phyloP scores from a whole-genome alignment of 2,113 vertebrate species.

The Callipepla californica region DNA sequence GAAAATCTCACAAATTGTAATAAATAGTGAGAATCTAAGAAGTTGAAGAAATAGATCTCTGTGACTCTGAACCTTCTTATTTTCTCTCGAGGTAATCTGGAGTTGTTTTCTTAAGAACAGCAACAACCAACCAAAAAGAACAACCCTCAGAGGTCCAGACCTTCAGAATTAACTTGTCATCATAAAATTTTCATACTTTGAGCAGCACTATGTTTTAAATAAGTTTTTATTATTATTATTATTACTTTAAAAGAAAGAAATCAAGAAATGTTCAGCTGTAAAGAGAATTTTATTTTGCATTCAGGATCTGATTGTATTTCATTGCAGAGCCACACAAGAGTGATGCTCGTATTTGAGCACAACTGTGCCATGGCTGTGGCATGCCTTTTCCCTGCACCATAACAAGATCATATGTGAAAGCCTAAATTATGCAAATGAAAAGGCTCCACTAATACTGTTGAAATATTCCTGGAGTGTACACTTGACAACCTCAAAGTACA shows the following conservation, averaged over 20 bases:
- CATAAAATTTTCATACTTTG: conserved; percentile 21
- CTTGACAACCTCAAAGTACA: conserved; percentile 87
- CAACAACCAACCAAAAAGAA: neutral
- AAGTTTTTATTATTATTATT: neutral
- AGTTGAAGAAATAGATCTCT: neutral
- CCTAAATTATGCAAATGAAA: conserved; percentile 86
- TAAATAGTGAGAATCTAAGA: conserved; percentile 13
- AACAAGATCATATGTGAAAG: conserved; percentile 79
- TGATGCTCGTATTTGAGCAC: conserved; percentile 4
- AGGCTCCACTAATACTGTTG: conserved; percentile 80
- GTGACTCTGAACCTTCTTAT: neutral
- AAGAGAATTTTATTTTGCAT: conserved; percentile 23
- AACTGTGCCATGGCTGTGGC: conserved; percentile 10
- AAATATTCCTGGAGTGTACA: conserved; percentile 87
- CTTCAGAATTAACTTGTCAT: neutral
- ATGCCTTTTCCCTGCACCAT: conserved; percentile 34
- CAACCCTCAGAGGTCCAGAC: neutral
- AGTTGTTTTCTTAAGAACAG: neutral
- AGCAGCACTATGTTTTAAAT: neutral
- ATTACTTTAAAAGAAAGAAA: no score
- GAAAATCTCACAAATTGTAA: conserved; percentile 10
- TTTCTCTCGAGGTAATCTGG: neutral
- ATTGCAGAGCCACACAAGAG: neutral
- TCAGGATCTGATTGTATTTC: neutral
- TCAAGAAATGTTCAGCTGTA: neutral